Evolutionary conservation across 2,888 invertebrate genomes (phyloP).

Genomic region (Diarsia mendica): DNA sequence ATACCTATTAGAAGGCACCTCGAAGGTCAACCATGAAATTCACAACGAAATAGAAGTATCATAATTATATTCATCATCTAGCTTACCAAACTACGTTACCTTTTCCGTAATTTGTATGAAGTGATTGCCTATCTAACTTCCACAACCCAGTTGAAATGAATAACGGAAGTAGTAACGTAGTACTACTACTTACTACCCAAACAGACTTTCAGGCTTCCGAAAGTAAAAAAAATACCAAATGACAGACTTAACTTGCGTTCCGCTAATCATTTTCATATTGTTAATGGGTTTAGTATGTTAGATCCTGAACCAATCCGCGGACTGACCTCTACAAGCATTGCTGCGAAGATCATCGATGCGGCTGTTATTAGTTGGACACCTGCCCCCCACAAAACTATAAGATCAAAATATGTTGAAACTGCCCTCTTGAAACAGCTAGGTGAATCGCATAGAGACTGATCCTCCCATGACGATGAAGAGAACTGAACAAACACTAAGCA

Average conservation of each 20-base stretch:
- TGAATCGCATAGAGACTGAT: neutral
- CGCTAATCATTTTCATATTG: too few relatives aligned
- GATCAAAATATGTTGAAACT: neutral
- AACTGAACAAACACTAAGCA: neutral
- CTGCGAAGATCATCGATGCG: neutral
- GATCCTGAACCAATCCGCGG: neutral
- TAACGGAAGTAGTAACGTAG: neutral
- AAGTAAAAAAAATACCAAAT: neutral
- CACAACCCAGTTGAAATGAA: neutral
- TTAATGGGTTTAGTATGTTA: too few relatives aligned
- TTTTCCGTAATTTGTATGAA: too few relatives aligned
- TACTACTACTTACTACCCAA: neutral
- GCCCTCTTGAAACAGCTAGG: conserved; percentile 14
- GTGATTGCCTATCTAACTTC: too few relatives aligned
- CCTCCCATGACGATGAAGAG: neutral
- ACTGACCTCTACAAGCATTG: neutral
- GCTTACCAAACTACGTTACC: too few relatives aligned
- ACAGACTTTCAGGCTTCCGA: neutral
- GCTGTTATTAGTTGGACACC: neutral
- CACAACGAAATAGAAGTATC: neutral
- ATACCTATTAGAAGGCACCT: neutral
- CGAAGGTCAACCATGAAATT: neutral
- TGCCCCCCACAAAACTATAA: too few relatives aligned
- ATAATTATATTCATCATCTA: neutral
- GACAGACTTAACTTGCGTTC: neutral